Base-by-base conservation (phyloP, 2,888 invertebrate species). In the Plutella xylostella region DNA sequence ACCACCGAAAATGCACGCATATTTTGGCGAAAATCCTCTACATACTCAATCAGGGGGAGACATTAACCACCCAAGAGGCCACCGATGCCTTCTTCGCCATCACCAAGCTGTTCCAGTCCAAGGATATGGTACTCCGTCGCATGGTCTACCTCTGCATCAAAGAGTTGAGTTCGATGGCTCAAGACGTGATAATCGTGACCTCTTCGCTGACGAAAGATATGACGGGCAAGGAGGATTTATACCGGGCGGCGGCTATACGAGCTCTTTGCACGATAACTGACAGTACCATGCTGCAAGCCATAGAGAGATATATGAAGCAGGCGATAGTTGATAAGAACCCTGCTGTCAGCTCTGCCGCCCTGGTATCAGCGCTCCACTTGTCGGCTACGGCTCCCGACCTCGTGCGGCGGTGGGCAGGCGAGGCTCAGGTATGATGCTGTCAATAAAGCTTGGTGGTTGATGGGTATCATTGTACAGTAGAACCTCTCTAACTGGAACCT, bases 101-200 rank as follows among this genome's bases (percentile, higher is more conserved):
- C 88, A 99, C 99, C 0, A 99, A 99, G 75, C 85, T 99, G 38
- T 99, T 99, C 72, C 99, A 99, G 77, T 97, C 96, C 0, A 94
- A 94, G 60, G 99, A 99, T 87, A 93, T 94, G 0, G 93, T 96
- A 55, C 78, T 99, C 19, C 88, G 99, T 31, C 87, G 99, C 6
- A 90, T 99, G 89, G 97, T 99, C 3, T 99, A 99, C 66, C 83
- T 99, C 45, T 97, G 97, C 30, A 95, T 96, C 43, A 96, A 99
- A 68, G 98, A 99, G 65, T 78, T 99, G 57, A 95, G 97, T 60
- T 89, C 90, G 1, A 86, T 97, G 45, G 97, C 99, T 1, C 97
- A 99, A 66, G 98, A 99, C 89, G 98, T 99, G 4, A 99, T 99
- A 55, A 99, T 99, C 59, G 99, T 99, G 0, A 99, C 99, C 1